Conservation (phyloP, 37 sponge, comb jelly and placozoan genomes). For the Axinella damicornis region DNA sequence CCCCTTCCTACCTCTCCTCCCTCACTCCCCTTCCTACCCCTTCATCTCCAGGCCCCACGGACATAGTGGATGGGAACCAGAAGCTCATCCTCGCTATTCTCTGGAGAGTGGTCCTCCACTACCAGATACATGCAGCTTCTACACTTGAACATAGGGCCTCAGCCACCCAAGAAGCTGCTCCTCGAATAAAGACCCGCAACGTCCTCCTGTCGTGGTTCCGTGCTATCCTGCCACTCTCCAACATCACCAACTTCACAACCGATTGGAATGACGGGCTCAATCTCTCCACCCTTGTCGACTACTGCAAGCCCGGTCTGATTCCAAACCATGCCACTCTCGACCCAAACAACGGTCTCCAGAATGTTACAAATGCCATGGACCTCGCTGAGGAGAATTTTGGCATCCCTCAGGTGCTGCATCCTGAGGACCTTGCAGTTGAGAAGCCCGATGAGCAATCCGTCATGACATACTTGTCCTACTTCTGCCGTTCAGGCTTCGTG, state of each 20-base stretch:
- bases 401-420: constrained; percentile 54
- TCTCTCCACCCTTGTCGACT: constrained; percentile 60
- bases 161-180: neutral
- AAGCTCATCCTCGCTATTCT: constrained; percentile 65
- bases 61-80: constrained; percentile 61
- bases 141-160: neutral
- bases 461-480: constrained; percentile 78
- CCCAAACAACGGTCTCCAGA: constrained; percentile 44
- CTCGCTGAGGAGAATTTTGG: constrained; percentile 62
- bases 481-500: constrained; percentile 58
- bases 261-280: constrained; percentile 70
- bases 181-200: neutral
- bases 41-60: constrained; percentile 41
- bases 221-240: constrained; percentile 12
- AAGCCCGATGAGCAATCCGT: constrained; percentile 67
- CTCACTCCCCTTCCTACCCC: no score
- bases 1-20: no score
- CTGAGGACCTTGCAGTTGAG: constrained; percentile 46
- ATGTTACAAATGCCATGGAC: constrained; percentile 44
- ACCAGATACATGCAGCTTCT: constrained; percentile 31
- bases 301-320: constrained; percentile 65
- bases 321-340: constrained; percentile 37
- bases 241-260: constrained; percentile 55
- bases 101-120: constrained; percentile 48
- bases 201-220: constrained; percentile 11